Evolutionary conservation across 2,113 vertebrate species (phyloP), one percentile per base, ranked within the genome.

Genomic region (Chionis minor): DNA sequence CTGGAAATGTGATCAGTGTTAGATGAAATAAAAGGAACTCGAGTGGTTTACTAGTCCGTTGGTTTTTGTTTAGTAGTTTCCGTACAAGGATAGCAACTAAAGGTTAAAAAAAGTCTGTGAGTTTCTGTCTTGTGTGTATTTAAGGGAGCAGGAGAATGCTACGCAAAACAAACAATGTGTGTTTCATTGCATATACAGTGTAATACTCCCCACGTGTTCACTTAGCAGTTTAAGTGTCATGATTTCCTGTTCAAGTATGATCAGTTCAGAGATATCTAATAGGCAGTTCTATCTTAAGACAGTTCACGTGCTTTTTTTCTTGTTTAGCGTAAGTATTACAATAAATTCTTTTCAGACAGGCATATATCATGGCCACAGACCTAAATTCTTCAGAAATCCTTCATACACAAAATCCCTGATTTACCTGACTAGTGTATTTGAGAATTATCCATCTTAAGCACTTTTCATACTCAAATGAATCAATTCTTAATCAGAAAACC

Each of bases 1-100:
- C 91, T 94, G 91, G 77, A 96, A 94, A 96, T 66, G 66, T 30
- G 94, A 95, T 85, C 81, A 73, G 77, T 56, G 19, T 58, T 77
- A 30, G 66, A 79, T 24, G 65, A 97, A 95, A 95, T 58, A 52
- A 92, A 96, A 94, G 32, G 17, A 84, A 85, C 40, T 52, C 35
- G 44, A 74, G 47, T 59, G 58, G 81, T 91, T 94, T 96, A 85
- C 77, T 87, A 44, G 74, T n/a, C 61, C 1, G 1, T 27, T 26
- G 27, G 35, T 8, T 90, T 91, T 82, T 89, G 73, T 94, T 91
- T 80, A 54, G 70, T 35, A 79, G 56, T 92, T 87, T 89, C 77
- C 75, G 21, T 42, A 63, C 18, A 77, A 88, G 79, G 52, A 65
- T 10, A 80, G 66, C 56, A 91, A 80, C 49, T 92, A 87, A 96